Conservation (phyloP, 2,888 invertebrate species). For the Boloria selene region DNA sequence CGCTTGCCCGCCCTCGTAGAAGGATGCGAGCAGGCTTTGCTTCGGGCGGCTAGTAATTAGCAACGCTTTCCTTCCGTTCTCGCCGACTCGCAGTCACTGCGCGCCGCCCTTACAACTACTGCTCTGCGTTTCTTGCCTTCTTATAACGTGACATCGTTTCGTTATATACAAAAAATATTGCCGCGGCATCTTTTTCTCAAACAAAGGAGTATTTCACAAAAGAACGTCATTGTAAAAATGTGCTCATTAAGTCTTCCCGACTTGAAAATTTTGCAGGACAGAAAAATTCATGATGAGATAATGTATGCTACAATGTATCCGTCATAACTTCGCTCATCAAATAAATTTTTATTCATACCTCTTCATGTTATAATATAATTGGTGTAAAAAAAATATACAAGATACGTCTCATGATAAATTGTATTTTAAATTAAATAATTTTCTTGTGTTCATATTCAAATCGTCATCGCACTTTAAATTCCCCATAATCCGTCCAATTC, state of each 20-base stretch:
- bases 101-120: slow-evolving; percentile 44
- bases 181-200: slow-evolving; percentile 29
- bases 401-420: slow-evolving; percentile 46
- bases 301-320: slow-evolving; percentile 16
- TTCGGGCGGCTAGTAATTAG: slow-evolving; percentile 75
- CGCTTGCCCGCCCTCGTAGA: slow-evolving; percentile 31
- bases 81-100: slow-evolving; percentile 46
- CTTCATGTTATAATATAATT: no score
- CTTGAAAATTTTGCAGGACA: slow-evolving; percentile 22
- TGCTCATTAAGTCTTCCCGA: slow-evolving; percentile 32
- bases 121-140: slow-evolving; percentile 42
- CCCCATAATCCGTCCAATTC: slow-evolving; percentile 82
- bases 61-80: slow-evolving; percentile 73
- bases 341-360: slow-evolving; percentile 5
- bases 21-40: slow-evolving; percentile 51
- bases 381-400: slow-evolving; percentile 28
- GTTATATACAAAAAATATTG: slow-evolving; percentile 35
- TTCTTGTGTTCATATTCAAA: slow-evolving; percentile 77
- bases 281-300: slow-evolving; percentile 16
- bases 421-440: slow-evolving; percentile 65
- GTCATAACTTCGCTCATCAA: slow-evolving; percentile 11
- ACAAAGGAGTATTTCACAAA: slow-evolving; percentile 39
- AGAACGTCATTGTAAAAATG: slow-evolving; percentile 32
- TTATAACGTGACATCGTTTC: slow-evolving; percentile 35
- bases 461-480: slow-evolving; percentile 79